Percentiles rank a stretch among this genome's conserved stretches.
Evolutionary conservation across 2,113 vertebrate genomes (phyloP).

Genomic region (Nannobrachium achirus): DNA sequence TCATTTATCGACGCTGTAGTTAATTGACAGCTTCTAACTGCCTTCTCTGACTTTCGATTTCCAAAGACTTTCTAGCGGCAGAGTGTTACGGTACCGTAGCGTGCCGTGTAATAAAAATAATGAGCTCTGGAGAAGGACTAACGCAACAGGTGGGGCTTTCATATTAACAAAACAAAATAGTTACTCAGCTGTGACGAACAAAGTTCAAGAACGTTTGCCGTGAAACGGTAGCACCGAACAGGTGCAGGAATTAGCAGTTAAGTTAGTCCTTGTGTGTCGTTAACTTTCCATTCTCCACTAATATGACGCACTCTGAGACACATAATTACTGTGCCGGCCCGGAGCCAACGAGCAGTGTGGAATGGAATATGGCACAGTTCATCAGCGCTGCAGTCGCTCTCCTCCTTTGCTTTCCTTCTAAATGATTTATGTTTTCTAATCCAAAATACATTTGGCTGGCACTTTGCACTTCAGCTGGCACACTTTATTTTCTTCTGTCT

Average conservation of each 20-base stretch:
- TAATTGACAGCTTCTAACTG: constrained; percentile 26
- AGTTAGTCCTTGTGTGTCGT: constrained; percentile 18
- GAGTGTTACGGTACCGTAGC: neutral
- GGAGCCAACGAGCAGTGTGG: constrained; percentile 5
- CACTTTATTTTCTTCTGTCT: neutral
- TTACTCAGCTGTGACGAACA: constrained; percentile 17
- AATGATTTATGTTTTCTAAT: constrained; percentile 3
- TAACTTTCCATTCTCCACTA: constrained; percentile 6
- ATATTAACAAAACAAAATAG: neutral
- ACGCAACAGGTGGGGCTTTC: constrained; percentile 9
- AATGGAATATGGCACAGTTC: constrained; percentile 9
- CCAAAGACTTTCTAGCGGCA: constrained; percentile 7
- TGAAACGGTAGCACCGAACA: constrained; percentile 24
- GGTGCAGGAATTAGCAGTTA: constrained; percentile 32
- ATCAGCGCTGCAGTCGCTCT: constrained; percentile 5
- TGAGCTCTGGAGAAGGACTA: neutral
- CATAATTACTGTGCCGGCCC: constrained; percentile 21
- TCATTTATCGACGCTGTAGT: constrained; percentile 6
- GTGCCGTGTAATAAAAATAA: constrained; percentile 22
- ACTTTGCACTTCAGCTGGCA: neutral
- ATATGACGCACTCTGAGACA: constrained; percentile 31
- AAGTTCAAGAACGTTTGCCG: constrained; percentile 13
- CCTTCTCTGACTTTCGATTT: neutral
- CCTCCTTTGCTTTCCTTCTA: neutral
- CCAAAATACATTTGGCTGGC: constrained; percentile 2